phyloP scores from a whole-genome alignment of 2,113 vertebrate species.

The Synodontis membranacea region DNA sequence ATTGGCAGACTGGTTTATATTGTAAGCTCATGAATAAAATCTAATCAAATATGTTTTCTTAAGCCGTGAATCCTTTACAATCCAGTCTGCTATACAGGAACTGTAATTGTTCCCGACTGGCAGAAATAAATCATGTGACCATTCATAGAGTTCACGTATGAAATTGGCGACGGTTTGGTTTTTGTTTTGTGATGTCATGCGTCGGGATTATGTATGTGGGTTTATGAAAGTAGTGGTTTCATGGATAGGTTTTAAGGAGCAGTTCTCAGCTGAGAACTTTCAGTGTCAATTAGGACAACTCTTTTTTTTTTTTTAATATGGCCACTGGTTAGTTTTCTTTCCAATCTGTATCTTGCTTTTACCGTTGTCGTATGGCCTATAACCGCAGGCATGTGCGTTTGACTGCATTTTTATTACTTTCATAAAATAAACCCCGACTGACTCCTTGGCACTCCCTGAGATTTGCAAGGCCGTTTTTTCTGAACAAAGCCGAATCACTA shows the following conservation, averaged over 20 bases:
- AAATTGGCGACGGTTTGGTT: not conserved
- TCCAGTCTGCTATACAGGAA: not conserved
- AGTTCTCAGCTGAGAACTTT: not conserved
- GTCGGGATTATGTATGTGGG: not conserved
- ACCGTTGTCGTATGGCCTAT: not conserved
- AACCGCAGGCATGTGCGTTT: not conserved
- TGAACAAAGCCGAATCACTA: conserved; percentile 17
- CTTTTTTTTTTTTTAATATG: not conserved
- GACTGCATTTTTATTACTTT: not conserved
- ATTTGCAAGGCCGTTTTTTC: not conserved
- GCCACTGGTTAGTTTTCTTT: not conserved
- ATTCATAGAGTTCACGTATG: not conserved
- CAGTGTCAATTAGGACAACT: not conserved
- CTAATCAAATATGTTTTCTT: not conserved
- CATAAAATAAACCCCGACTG: not conserved
- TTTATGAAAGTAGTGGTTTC: not conserved
- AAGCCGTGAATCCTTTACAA: not conserved
- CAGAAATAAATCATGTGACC: not conserved
- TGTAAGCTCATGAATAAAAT: not conserved
- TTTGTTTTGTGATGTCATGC: not conserved
- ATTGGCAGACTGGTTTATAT: not conserved
- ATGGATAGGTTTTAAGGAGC: not conserved
- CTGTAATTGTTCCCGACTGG: not conserved
- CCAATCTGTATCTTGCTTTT: not conserved
- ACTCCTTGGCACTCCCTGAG: not conserved